A percentile compares a stretch with the other conserved stretches of the same genome.
Conservation (phyloP, 2,888 invertebrate genomes). For the Lathronympha strigana region DNA sequence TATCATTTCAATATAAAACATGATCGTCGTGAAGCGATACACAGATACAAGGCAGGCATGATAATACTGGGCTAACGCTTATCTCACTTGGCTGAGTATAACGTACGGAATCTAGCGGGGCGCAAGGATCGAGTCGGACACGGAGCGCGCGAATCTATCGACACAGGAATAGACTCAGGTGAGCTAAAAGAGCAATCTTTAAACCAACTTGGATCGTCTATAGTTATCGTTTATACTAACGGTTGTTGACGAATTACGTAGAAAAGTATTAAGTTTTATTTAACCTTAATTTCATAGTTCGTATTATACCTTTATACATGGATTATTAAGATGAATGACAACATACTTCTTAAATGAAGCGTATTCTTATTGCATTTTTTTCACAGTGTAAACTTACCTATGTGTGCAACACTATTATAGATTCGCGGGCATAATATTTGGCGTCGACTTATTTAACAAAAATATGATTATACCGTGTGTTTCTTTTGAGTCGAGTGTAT, state of each 20-base stretch:
- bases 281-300: constrained; percentile 22
- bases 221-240: constrained; percentile 21
- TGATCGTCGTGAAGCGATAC: constrained; percentile 74
- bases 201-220: constrained; percentile 20
- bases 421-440: constrained; percentile 29
- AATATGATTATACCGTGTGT: constrained; percentile 3
- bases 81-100: constrained; percentile 48
- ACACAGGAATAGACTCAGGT: background rate
- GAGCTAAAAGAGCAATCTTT: constrained; percentile 17
- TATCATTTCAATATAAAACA: constrained; percentile 70
- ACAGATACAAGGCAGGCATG: constrained; percentile 77
- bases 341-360: constrained; percentile 22
- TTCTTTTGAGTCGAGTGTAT: constrained; percentile 18
- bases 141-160: constrained; percentile 10
- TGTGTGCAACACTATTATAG: constrained; percentile 29
- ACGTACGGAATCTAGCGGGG: constrained; percentile 18
- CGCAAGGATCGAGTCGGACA: background rate
- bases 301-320: constrained; percentile 9
- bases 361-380: constrained; percentile 13
- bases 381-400: constrained; percentile 30
- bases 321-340: constrained; percentile 25
- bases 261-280: constrained; percentile 33
- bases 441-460: constrained; percentile 19
- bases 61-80: constrained; percentile 58
- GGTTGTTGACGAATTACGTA: constrained; percentile 31